These are phyloP conservation scores for Equus przewalskii DNA, from an alignment of 2,113 vertebrate species.

Conservation along the genomic window DNA sequence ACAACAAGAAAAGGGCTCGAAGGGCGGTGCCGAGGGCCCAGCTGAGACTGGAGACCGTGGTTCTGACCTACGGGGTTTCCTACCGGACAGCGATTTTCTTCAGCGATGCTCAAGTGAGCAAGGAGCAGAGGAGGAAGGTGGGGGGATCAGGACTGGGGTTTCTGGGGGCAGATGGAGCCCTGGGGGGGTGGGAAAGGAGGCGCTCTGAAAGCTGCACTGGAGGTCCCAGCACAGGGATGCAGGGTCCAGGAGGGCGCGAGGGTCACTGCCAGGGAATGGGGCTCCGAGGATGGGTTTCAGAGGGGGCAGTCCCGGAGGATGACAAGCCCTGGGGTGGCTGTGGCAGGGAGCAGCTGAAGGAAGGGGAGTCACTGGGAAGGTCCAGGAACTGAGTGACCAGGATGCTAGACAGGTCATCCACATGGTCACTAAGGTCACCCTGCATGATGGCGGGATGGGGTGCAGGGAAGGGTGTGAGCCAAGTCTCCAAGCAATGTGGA, in stretches of 20 bases:
- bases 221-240: background rate
- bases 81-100: background rate
- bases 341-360: background rate
- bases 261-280: background rate
- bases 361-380: background rate
- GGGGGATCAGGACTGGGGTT: background rate
- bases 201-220: rapidly evolving
- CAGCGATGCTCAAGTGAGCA: background rate
- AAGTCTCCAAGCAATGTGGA: background rate
- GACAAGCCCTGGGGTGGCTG: background rate
- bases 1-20: background rate
- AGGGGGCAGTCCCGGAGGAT: background rate
- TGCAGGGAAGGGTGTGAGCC: background rate
- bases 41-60: background rate
- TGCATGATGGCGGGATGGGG: background rate
- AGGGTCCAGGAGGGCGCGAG: background rate
- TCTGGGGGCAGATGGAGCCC: background rate
- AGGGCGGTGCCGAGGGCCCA: background rate
- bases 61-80: background rate
- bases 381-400: background rate
- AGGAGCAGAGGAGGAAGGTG: background rate
- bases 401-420: background rate
- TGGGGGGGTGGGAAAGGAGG: background rate
- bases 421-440: background rate
- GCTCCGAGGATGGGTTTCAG: background rate